Conservation (phyloP, 2,888 invertebrate species). For the Polietes domitor region DNA sequence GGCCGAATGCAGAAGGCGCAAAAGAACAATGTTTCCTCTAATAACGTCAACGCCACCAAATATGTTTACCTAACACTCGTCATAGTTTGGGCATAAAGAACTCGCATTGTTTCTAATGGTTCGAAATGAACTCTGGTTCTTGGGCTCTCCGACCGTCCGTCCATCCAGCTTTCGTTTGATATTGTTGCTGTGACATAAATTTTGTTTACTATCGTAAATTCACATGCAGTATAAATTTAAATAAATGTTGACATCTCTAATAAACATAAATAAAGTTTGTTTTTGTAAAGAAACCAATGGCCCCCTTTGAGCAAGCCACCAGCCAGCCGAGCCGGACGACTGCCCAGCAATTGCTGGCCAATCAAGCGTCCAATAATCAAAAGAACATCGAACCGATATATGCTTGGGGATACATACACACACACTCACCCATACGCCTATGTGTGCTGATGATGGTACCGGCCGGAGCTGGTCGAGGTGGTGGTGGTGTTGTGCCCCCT, state of each 20-base stretch:
- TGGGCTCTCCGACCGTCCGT: background rate
- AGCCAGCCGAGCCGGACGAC: background rate
- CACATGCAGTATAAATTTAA: constrained; percentile 68
- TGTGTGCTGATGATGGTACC: constrained; percentile 27
- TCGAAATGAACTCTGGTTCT: constrained; percentile 4
- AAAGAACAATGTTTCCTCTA: constrained; percentile 53
- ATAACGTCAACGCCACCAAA: constrained; percentile 57
- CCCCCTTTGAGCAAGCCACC: background rate
- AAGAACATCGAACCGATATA: constrained; percentile 16
- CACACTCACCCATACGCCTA: no score
- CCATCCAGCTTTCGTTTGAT: background rate
- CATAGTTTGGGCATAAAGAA: constrained; percentile 24
- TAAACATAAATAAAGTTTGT: constrained; percentile 67
- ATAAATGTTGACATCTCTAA: constrained; percentile 70
- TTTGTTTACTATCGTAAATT: constrained; percentile 28
- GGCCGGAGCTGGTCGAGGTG: constrained; percentile 19
- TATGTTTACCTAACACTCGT: constrained; percentile 37
- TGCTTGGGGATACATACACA: background rate
- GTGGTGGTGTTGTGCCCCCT: background rate
- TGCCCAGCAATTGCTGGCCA: constrained; percentile 2
- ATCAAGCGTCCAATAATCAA: constrained; percentile 28
- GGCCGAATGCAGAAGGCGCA: background rate
- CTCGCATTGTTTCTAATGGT: constrained; percentile 9
- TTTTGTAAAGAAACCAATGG: constrained; percentile 2
- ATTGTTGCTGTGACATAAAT: constrained; percentile 6